Conservation (phyloP, 2,797 vertebrate genomes). For the Acanthurus lineatus region DNA sequence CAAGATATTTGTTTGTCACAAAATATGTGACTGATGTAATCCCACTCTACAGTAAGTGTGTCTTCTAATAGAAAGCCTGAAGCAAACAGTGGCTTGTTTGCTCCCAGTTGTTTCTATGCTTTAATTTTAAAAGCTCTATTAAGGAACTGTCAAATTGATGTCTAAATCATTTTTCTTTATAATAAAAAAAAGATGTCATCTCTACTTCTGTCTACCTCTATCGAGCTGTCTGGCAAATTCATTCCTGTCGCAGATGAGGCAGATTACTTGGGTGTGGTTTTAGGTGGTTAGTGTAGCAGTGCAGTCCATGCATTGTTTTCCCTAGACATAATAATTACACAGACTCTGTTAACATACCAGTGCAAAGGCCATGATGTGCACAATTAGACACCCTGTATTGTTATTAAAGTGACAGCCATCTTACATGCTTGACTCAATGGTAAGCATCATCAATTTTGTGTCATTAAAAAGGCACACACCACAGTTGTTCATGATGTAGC, state of each 20-base stretch:
- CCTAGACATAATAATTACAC: conserved; percentile 27
- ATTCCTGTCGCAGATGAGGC: conserved; percentile 57
- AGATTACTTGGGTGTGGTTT: conserved; percentile 67
- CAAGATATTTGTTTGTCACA: conserved; percentile 2
- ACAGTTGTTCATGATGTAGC: background rate
- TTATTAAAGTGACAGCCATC: conserved; percentile 33
- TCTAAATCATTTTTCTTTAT: background rate
- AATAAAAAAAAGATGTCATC: conserved; percentile 6
- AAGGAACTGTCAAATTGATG: background rate
- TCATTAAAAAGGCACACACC: background rate
- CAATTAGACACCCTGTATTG: conserved; percentile 16
- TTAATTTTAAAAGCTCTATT: background rate
- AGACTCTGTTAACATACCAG: conserved; percentile 44
- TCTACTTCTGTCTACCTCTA: conserved; percentile 28
- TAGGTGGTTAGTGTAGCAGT: conserved; percentile 16
- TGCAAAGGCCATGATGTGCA: conserved; percentile 20
- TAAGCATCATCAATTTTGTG: background rate
- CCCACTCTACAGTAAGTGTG: background rate
- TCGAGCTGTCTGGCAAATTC: conserved; percentile 23
- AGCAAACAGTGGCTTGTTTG: conserved; percentile 12
- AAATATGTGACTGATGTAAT: conserved; percentile 34
- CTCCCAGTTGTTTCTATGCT: conserved; percentile 9
- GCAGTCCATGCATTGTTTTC: conserved; percentile 56
- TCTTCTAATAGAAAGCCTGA: background rate
- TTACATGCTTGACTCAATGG: conserved; percentile 20